Base-by-base conservation (phyloP, 2,888 invertebrate species). In the Euclidia mi region DNA sequence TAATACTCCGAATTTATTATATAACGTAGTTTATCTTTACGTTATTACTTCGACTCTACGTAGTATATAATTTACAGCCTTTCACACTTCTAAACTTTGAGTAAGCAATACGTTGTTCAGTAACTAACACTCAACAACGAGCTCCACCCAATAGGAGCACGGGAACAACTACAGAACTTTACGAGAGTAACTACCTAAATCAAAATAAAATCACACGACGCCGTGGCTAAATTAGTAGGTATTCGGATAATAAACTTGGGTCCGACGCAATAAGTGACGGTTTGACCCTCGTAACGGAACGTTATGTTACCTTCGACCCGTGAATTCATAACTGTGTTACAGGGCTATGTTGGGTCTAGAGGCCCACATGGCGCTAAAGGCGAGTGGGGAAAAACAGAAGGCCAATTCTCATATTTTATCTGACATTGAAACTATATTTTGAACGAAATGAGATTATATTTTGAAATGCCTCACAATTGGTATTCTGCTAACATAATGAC, bases 351-450 rank as follows among this genome's bases (percentile, higher is more conserved):
- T 66, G 95, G 95, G 28, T 87, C 90, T 31, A 94, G 95, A 65
- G 96, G 96, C 2, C 91, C 95, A 45, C 93, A 95, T 73, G 96
- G 96, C 32, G 92, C 92, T 17, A 97, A 97, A 86, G 97, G 96
- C 35, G 96, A 96, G 76, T 94, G 95, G 20, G 96, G 96, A 0
- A 93, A 90, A 51, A 86, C 95, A n/a, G n/a, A n/a, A n/a, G n/a
- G n/a, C n/a, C n/a, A n/a, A n/a, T n/a, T n/a, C n/a, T n/a, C n/a
- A n/a, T n/a, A n/a, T n/a, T n/a, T n/a, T n/a, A n/a, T n/a, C n/a
- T n/a, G n/a, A n/a, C n/a, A n/a, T n/a, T n/a, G n/a, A n/a, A n/a
- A n/a, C n/a, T n/a, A n/a, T n/a, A n/a, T n/a, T n/a, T n/a, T n/a
- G n/a, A n/a, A n/a, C n/a, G n/a, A n/a, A n/a, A n/a, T n/a, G n/a